Percentiles rank a stretch among this genome's conserved stretches.
phyloP scores from a whole-genome alignment of 1,140 invertebrate species.

The Leptopilina boulardi region DNA sequence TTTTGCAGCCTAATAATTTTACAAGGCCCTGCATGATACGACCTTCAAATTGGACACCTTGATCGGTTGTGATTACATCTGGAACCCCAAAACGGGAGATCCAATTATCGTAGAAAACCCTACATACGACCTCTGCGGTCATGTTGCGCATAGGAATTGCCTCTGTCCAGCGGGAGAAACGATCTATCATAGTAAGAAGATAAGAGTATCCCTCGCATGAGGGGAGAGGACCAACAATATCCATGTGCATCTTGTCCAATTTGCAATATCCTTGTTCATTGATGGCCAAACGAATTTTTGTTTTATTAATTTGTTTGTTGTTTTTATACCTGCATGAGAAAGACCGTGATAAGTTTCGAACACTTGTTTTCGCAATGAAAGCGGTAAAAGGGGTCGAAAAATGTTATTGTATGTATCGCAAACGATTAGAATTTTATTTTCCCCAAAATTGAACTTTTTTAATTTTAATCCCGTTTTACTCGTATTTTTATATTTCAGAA shows the following conservation, averaged over 20 bases:
- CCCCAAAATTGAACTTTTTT: too few relatives aligned
- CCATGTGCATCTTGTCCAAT: conserved; percentile 69
- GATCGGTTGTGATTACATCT: conserved; percentile 59
- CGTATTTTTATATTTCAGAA: too few relatives aligned
- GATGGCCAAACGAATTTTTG: conserved; percentile 43
- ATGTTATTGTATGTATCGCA: too few relatives aligned
- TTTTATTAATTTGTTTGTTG: background rate
- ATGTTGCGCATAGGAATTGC: conserved; percentile 70
- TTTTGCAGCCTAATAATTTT: background rate
- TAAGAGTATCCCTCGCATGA: conserved; percentile 63
- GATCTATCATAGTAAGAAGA: conserved; percentile 72
- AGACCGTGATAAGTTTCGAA: conserved; percentile 15
- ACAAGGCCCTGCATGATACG: conserved; percentile 48
- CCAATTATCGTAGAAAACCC: conserved; percentile 60
- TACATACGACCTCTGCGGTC: conserved; percentile 62
- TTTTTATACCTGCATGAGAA: background rate
- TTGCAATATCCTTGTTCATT: conserved; percentile 53
- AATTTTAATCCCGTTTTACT: too few relatives aligned
- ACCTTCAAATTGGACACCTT: conserved; percentile 62
- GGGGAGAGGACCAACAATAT: conserved; percentile 69
- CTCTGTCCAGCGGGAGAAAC: conserved; percentile 73
- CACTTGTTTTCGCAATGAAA: background rate
- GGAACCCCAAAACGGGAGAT: too few relatives aligned
- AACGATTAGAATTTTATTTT: too few relatives aligned
- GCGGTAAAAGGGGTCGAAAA: too few relatives aligned